Evolutionary conservation across 1,140 invertebrate species (phyloP), one percentile per base, ranked within the genome.

Genomic region (Diuraphis noxia): DNA sequence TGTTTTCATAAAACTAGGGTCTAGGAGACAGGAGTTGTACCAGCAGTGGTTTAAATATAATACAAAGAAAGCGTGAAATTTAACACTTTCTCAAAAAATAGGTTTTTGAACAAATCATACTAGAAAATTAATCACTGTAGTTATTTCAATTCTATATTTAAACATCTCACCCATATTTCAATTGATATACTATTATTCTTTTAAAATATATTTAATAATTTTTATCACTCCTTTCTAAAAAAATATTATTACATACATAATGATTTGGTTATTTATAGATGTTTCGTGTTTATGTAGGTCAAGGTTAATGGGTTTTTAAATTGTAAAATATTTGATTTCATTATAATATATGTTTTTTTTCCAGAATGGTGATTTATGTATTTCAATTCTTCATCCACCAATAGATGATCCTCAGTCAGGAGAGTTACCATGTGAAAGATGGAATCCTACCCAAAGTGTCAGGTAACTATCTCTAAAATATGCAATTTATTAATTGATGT

Each of bases 361-460:
- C 94, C 94, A 99, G 97, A 99, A 99, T 95, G 99, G 99, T 79
- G 99, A 99, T 94, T 95, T 99, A 41, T 99, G 99, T 95, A 99
- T 99, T 95, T 99, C 98, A 92, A 99, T 99, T 94, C 95, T 99
- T 82, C 99, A 99, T 94, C 98, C 99, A 88, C 99, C 99, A 43
- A 96, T 99, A 89, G 99, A 99, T 94, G 99, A 99, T 95, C 99
- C 99, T 77, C 99, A 99, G 93, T 99, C 98, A 93, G 99, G 99
- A 21, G 99, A 99, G 94, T 94, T 99, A 93, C 98, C 99, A 1
- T 99, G 98, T 94, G 99, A 99, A 95, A 97, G 99, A 94, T 99
- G 99, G 99, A 99, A 99, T 95, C 99, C 99, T 49, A 99, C 99
- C 91, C 99, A 99, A 95, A 99, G 98, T 94, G 99, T 99, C 92